These are phyloP conservation scores for Aptenodytes forsteri DNA, from an alignment of 2,113 vertebrate species.

Conservation along the genomic window DNA sequence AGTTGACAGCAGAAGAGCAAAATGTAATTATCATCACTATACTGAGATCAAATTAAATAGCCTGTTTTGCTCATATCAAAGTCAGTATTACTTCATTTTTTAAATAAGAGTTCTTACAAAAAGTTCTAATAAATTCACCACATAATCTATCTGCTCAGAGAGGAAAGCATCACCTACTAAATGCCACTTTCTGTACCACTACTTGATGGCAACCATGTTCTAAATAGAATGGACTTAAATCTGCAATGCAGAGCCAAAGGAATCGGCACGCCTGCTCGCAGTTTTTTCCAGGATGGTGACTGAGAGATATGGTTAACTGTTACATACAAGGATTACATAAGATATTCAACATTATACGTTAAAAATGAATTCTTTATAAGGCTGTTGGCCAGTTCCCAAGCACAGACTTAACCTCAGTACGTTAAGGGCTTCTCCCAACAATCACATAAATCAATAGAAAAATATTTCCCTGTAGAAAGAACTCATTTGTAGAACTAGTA, in stretches of 20 bases:
- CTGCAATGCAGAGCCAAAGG: neutral
- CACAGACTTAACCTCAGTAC: neutral
- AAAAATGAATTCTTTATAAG: neutral
- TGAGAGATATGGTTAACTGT: neutral
- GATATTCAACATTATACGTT: neutral
- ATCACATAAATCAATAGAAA: neutral
- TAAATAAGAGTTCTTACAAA: neutral
- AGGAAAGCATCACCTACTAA: neutral
- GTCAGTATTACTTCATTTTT: neutral
- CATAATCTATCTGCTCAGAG: neutral
- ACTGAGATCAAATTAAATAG: neutral
- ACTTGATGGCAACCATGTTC: neutral
- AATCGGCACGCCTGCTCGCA: neutral
- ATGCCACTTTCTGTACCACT: neutral
- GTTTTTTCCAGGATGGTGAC: neutral
- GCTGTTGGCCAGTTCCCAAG: neutral
- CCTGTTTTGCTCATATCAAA: neutral
- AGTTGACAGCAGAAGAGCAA: neutral
- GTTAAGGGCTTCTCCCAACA: neutral
- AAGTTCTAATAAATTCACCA: neutral
- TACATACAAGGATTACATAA: neutral
- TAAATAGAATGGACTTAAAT: neutral
- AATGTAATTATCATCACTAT: neutral
- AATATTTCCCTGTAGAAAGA: neutral
- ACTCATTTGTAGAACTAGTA: neutral